A percentile compares a stretch with the other conserved stretches of the same genome.
Evolutionary conservation across 2,797 vertebrate genomes (phyloP).

Genomic region (Sternarchorhynchus goeldii): DNA sequence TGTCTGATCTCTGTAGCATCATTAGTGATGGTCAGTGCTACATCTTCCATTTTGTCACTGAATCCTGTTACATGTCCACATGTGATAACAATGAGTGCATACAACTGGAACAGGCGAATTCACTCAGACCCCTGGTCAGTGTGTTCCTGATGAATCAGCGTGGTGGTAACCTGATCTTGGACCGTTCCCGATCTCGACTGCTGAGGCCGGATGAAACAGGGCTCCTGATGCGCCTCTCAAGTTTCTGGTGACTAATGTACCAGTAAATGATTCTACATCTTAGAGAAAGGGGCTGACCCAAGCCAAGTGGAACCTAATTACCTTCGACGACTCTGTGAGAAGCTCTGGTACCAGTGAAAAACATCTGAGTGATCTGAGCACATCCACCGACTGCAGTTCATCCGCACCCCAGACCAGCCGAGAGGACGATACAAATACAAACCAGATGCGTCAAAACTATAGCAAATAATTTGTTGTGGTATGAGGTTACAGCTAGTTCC

Average conservation of each 20-base stretch:
- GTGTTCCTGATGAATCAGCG: conserved; percentile 40
- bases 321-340: conserved; percentile 44
- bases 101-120: background rate
- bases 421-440: conserved; percentile 66
- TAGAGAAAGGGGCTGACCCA: conserved; percentile 44
- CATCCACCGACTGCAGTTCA: conserved; percentile 41
- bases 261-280: conserved; percentile 53
- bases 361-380: conserved; percentile 28
- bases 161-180: conserved; percentile 41
- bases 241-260: conserved; percentile 60
- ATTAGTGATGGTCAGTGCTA: too few relatives aligned
- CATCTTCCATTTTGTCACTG: too few relatives aligned
- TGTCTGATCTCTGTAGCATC: background rate
- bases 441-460: conserved; percentile 74
- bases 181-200: conserved; percentile 33
- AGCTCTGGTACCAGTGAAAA: conserved; percentile 10
- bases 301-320: conserved; percentile 60
- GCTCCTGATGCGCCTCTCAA: conserved; percentile 44
- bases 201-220: conserved; percentile 36
- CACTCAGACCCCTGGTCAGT: conserved; percentile 5
- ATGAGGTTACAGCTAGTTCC: conserved; percentile 67
- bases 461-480: conserved; percentile 66
- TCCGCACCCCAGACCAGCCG: background rate
- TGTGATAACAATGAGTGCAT: background rate
- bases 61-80: background rate